Conservation (phyloP, 2,113 vertebrate species). For the Xenopus borealis region DNA sequence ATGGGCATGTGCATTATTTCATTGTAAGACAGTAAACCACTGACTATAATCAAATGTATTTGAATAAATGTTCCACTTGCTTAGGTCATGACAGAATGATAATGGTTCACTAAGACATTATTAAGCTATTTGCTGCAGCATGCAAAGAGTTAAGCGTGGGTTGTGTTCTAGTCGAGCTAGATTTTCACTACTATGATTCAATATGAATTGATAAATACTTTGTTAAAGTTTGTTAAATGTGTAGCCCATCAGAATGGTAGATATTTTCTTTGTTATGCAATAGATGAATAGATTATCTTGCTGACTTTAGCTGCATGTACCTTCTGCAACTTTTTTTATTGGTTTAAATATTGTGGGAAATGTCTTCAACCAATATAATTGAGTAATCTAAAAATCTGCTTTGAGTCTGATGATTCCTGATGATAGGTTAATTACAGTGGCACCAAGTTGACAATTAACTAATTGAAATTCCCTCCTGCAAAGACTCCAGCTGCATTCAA, state of each 20-base stretch:
- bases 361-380: slow-evolving; percentile 52
- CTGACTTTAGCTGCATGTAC: background rate
- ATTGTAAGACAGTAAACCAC: background rate
- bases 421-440: slow-evolving; percentile 61
- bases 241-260: background rate
- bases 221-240: background rate
- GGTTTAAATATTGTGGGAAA: slow-evolving; percentile 38
- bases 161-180: background rate
- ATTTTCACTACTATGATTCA: background rate
- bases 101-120: background rate
- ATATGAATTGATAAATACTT: background rate
- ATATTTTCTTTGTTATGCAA: background rate
- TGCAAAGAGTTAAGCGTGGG: background rate
- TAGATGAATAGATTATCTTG: background rate
- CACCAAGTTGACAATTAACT: slow-evolving; percentile 66
- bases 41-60: background rate
- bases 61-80: background rate
- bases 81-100: slow-evolving; percentile 3
- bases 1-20: background rate
- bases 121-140: slow-evolving; percentile 2
- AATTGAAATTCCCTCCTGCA: slow-evolving; percentile 59
- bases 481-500: slow-evolving; percentile 62
- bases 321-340: slow-evolving; percentile 24
- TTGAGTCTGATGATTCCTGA: slow-evolving; percentile 61
- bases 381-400: slow-evolving; percentile 60